phyloP scores from a whole-genome alignment of 1,140 invertebrate genomes.

The Berghia stephanieae region DNA sequence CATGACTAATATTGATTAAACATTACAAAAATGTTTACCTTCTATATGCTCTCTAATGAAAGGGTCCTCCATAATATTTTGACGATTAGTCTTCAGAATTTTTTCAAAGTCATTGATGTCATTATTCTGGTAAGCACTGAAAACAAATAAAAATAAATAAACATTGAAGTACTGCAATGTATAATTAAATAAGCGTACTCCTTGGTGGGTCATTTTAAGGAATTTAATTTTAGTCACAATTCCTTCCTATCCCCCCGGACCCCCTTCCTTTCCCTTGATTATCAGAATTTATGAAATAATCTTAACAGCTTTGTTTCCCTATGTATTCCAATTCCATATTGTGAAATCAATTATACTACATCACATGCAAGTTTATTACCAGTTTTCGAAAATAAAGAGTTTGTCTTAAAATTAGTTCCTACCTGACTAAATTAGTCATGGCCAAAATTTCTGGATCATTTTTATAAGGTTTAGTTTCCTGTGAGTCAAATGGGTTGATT shows the following conservation, averaged over 20 bases:
- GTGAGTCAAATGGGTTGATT: constrained; percentile 99
- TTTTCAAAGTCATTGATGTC: constrained; percentile 99
- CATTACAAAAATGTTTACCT: constrained; percentile 67
- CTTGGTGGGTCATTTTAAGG: no score
- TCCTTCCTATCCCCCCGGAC: no score
- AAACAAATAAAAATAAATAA: constrained; percentile 37
- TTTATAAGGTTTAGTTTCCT: constrained; percentile 99
- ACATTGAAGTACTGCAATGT: not conserved
- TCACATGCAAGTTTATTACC: no score
- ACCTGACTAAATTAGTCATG: constrained; percentile 97
- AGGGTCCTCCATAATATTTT: constrained; percentile 98
- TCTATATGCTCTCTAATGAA: constrained; percentile 99
- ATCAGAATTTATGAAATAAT: no score
- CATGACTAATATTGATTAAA: not conserved
- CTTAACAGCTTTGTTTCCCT: no score
- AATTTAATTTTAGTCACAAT: no score
- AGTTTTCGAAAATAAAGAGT: no score
- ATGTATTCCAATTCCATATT: no score
- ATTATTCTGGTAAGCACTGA: constrained; percentile 94
- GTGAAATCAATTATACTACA: no score
- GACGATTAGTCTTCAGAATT: constrained; percentile 91
- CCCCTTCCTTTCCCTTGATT: no score
- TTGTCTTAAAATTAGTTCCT: no score
- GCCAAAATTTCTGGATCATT: constrained; percentile 99
- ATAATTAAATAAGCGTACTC: no score